phyloP scores from a whole-genome alignment of 2,113 vertebrate genomes.

The Bungarus multicinctus region DNA sequence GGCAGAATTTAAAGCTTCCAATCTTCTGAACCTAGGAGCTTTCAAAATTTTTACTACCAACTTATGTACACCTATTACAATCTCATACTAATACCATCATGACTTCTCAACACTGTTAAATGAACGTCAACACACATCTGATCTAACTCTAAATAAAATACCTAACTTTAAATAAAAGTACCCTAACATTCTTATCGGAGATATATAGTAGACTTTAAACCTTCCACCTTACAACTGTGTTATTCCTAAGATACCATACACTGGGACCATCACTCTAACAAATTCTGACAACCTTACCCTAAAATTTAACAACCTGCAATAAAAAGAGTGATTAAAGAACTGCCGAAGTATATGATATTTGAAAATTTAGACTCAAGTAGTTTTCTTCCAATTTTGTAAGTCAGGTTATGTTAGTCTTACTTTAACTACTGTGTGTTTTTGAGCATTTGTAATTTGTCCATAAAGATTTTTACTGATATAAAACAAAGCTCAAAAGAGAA shows the following conservation, averaged over 20 bases:
- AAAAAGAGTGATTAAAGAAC: slow-evolving; percentile 24
- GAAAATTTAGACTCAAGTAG: slow-evolving; percentile 2
- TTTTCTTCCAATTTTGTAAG: slow-evolving; percentile 6
- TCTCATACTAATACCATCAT: neutral
- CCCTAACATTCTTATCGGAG: slow-evolving; percentile 19
- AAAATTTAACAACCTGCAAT: slow-evolving; percentile 23
- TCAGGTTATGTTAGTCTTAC: slow-evolving; percentile 18
- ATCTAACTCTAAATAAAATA: neutral
- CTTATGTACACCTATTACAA: neutral
- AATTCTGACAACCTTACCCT: slow-evolving; percentile 19
- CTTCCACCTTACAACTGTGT: neutral
- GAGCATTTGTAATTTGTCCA: slow-evolving; percentile 15
- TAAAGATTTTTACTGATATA: slow-evolving; percentile 22
- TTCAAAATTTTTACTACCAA: neutral
- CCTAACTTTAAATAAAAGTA: neutral
- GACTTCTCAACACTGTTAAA: neutral
- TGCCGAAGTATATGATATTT: slow-evolving; percentile 5
- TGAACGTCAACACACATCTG: neutral
- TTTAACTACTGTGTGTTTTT: slow-evolving; percentile 32
- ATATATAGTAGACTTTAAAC: slow-evolving; percentile 19
- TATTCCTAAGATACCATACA: slow-evolving; percentile 13
- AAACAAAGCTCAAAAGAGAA: slow-evolving; percentile 9
- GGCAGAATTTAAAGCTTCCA: neutral
- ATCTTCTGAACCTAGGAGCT: neutral
- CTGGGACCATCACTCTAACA: slow-evolving; percentile 18